Percentiles rank a stretch among this genome's conserved stretches.
Evolutionary conservation across 1,140 invertebrate species (phyloP).

Genomic region (Diorhabda carinulata): DNA sequence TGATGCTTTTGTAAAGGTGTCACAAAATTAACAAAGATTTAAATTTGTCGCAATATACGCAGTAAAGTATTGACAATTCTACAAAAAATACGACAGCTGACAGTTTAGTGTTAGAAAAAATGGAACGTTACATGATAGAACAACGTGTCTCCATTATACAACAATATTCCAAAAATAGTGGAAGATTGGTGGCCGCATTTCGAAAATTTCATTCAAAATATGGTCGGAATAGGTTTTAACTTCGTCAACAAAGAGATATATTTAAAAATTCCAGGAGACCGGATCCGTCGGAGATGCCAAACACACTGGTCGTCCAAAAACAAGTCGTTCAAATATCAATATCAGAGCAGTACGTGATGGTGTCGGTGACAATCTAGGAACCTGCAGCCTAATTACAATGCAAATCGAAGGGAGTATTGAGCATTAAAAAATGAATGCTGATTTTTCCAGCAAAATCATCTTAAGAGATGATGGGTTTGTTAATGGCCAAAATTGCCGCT

Average conservation of each 20-base stretch:
- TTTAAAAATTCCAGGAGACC: constrained; percentile 33
- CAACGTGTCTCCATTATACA: constrained; percentile 28
- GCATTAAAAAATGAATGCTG: too few relatives aligned
- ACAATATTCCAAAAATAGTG: constrained; percentile 39
- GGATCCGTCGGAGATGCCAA: constrained; percentile 31
- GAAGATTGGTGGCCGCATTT: constrained; percentile 30
- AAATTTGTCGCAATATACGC: neutral
- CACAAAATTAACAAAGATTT: neutral
- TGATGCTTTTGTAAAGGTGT: neutral
- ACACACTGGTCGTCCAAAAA: constrained; percentile 39
- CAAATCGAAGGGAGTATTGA: too few relatives aligned
- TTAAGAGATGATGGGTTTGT: too few relatives aligned
- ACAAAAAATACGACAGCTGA: constrained; percentile 24
- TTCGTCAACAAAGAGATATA: constrained; percentile 29
- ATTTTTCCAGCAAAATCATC: too few relatives aligned
- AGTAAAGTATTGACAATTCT: constrained; percentile 13
- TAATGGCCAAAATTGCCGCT: too few relatives aligned
- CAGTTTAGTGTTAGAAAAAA: constrained; percentile 30
- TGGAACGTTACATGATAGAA: constrained; percentile 25
- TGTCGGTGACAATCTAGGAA: too few relatives aligned
- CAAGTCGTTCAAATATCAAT: neutral
- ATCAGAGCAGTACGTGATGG: neutral
- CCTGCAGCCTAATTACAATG: too few relatives aligned
- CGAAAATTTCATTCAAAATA: constrained; percentile 34
- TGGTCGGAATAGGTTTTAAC: constrained; percentile 35